These are phyloP conservation scores for Anguilla obscura DNA, from an alignment of 2,797 vertebrate species.

Conservation along the genomic window DNA sequence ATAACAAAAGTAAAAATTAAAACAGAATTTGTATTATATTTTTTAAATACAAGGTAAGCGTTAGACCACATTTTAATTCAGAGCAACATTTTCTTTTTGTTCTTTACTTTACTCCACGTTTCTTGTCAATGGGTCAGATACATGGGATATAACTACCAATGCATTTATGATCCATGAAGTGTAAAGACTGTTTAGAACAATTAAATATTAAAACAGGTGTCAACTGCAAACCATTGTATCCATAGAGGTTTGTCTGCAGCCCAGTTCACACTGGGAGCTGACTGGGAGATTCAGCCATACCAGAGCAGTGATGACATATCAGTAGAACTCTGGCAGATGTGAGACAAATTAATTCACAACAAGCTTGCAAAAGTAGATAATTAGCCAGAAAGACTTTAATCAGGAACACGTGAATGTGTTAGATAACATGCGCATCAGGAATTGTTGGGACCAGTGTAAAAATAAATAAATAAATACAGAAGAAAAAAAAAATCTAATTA, in stretches of 20 bases:
- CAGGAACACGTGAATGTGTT: constrained; percentile 37
- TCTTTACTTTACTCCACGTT: not conserved
- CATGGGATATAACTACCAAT: not conserved
- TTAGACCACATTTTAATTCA: too few species aligned
- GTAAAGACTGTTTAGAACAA: not conserved
- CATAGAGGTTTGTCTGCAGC: not conserved
- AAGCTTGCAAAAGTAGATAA: constrained; percentile 42
- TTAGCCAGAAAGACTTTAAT: constrained; percentile 49
- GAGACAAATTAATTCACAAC: constrained; percentile 41
- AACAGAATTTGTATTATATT: too few species aligned
- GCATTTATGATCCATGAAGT: not conserved
- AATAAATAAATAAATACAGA: not conserved
- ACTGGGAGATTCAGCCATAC: not conserved
- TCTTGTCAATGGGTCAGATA: not conserved
- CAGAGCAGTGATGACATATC: not conserved
- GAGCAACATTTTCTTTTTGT: too few species aligned
- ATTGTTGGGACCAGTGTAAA: constrained; percentile 44
- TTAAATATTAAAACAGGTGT: not conserved
- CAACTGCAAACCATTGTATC: not conserved
- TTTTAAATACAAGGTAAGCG: too few species aligned
- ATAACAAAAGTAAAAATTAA: too few species aligned
- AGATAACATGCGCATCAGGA: constrained; percentile 30
- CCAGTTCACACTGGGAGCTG: not conserved
- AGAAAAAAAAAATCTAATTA: constrained; percentile 55
- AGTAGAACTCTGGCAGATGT: constrained; percentile 40